Percentiles rank a stretch among this genome's conserved stretches.
These are phyloP conservation scores for Pholis gunnellus DNA, from an alignment of 2,113 vertebrate species.

Conservation along the genomic window DNA sequence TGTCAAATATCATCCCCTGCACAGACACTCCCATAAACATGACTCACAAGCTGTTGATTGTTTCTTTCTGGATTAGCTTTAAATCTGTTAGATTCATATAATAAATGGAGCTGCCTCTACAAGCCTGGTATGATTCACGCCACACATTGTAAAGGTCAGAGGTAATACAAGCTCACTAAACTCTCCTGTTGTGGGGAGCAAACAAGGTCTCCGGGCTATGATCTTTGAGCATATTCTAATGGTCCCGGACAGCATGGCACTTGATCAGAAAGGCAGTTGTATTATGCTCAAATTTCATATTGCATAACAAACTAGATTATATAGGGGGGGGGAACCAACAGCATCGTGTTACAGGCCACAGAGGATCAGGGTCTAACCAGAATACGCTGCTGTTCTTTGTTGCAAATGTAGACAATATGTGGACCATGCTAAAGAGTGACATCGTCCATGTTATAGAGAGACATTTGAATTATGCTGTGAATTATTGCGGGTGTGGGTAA, in stretches of 20 bases:
- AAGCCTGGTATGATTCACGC: slow-evolving; percentile 20
- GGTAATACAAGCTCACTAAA: slow-evolving; percentile 37
- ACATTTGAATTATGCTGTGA: slow-evolving; percentile 26
- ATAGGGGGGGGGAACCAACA: slow-evolving; percentile 23
- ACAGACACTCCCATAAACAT: not conserved
- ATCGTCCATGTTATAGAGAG: slow-evolving; percentile 25
- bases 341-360: slow-evolving; percentile 53
- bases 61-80: not conserved
- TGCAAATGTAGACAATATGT: slow-evolving; percentile 58
- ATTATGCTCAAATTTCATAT: slow-evolving; percentile 52
- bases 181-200: slow-evolving; percentile 22
- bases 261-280: slow-evolving; percentile 52
- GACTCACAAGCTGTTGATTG: slow-evolving; percentile 25
- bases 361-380: slow-evolving; percentile 50
- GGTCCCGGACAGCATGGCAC: slow-evolving; percentile 49
- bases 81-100: not conserved
- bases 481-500: slow-evolving; percentile 13
- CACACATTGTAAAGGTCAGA: slow-evolving; percentile 37
- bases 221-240: slow-evolving; percentile 45
- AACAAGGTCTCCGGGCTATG: slow-evolving; percentile 36
- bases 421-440: slow-evolving; percentile 23
- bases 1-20: not conserved
- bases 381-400: slow-evolving; percentile 60
- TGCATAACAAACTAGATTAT: slow-evolving; percentile 56
- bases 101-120: not conserved